phyloP scores from a whole-genome alignment of 2,888 invertebrate genomes.

The Nyleta sp. region DNA sequence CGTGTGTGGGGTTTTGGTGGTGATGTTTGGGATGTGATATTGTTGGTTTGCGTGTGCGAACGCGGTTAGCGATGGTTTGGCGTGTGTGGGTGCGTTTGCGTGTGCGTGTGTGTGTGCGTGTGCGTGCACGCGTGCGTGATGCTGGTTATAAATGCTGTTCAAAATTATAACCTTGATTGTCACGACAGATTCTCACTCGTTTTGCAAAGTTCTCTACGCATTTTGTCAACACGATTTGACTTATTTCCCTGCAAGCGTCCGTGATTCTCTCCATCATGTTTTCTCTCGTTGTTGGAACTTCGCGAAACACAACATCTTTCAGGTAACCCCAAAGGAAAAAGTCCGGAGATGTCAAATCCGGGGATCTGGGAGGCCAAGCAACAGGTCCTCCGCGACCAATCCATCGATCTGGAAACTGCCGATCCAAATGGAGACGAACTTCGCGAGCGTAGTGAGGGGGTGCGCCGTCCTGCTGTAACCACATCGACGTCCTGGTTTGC shows the following conservation, averaged over 20 bases:
- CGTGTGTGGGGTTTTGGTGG: no score
- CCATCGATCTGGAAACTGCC: conserved; percentile 43
- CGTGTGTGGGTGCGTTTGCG: not conserved
- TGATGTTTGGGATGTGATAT: no score
- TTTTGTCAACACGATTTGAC: not conserved
- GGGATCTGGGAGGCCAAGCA: conserved; percentile 46
- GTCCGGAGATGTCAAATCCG: conserved; percentile 49
- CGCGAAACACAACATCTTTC: conserved; percentile 36
- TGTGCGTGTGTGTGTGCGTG: conserved; percentile 4
- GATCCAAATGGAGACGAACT: conserved; percentile 53
- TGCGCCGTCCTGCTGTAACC: conserved; percentile 70
- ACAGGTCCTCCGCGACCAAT: conserved; percentile 48
- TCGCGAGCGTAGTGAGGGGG: conserved; percentile 60
- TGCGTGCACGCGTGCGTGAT: conserved; percentile 1
- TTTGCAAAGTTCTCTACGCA: not conserved
- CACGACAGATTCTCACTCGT: not conserved
- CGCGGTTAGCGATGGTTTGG: no score
- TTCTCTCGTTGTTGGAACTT: conserved; percentile 39
- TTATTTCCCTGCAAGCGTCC: conserved; percentile 5
- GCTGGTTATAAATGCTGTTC: conserved; percentile 3
- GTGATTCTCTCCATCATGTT: conserved; percentile 34
- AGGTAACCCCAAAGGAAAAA: conserved; percentile 54
- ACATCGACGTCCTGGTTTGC: conserved; percentile 46
- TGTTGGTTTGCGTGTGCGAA: no score
- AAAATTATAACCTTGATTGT: not conserved